Evolutionary conservation across 1,140 invertebrate species (phyloP).

Genomic region (Brachionus rubens): DNA sequence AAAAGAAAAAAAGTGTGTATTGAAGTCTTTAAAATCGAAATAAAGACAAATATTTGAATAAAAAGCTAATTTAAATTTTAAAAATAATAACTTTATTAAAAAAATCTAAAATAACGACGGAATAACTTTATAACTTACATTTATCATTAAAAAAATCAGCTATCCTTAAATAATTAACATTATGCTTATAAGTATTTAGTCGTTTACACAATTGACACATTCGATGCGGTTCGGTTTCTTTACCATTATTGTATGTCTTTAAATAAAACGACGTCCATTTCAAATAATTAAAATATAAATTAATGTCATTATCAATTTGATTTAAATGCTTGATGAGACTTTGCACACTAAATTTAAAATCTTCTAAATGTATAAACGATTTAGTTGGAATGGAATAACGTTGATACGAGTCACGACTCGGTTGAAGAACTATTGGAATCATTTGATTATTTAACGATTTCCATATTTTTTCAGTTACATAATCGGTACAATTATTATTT

Average conservation of each 20-base stretch:
- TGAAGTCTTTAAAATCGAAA: too few species aligned
- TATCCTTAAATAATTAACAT: background rate
- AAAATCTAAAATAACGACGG: too few species aligned
- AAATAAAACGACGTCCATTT: constrained; percentile 34
- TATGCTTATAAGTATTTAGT: background rate
- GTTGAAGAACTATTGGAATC: constrained; percentile 53
- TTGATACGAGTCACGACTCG: background rate
- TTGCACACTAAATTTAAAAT: background rate
- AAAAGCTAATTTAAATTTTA: too few species aligned
- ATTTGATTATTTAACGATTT: constrained; percentile 49
- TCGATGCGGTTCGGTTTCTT: constrained; percentile 7
- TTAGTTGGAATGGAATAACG: constrained; percentile 33
- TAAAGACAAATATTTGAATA: too few species aligned
- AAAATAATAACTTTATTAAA: background rate
- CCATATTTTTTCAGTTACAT: constrained; percentile 48
- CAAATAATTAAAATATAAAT: background rate
- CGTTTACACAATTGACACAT: constrained; percentile 42
- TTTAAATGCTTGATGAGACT: background rate
- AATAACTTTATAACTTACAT: background rate
- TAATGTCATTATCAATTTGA: background rate
- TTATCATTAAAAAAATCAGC: constrained; percentile 29
- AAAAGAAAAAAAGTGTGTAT: too few species aligned
- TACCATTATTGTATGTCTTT: background rate
- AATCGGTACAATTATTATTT: constrained; percentile 47
- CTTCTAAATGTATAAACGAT: constrained; percentile 43